Evolutionary conservation across 1,140 invertebrate species (phyloP), one percentile per base, ranked within the genome.

Genomic region (Ceratosolen fusciceps): DNA sequence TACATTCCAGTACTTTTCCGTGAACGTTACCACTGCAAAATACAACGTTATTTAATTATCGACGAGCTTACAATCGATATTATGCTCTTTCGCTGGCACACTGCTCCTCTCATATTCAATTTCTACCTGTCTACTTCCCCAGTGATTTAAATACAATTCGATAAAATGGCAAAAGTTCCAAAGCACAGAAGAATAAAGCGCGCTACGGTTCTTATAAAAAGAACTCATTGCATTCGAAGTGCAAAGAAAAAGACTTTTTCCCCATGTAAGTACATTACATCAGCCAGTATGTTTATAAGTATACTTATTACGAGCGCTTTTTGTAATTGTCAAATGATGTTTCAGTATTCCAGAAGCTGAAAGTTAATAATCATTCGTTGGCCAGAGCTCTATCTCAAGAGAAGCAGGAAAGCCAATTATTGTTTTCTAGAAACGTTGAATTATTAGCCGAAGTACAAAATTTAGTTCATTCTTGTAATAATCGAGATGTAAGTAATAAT

Each of bases 351-450:
- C 82, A 87, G 47, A 85, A 87, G 67, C 71, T 89, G 8, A 86
- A 86, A 62, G 82, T 24, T 5, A 89, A 89, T 60, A 89, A 89
- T 73, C 84, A 79, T 78, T 83, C 80, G 7, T 81, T 89, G 19
- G 88, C 88, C 0, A 88, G 83, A 16, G 86, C 87, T 1, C 80
- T 89, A 0, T 83, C 85, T 0, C 81, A 86, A 16, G 84, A 88
- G 34, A 89, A 87, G 77, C 83, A 88, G 58, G 86, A 86, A 29
- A 76, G 29, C 47, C 84, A 87, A 52, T 62, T 83, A 21, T 72
- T 88, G 43, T 87, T 85, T 75, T 49, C 83, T 0, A 82, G 86
- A 77, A 88, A 87, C 83, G 65, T 88, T 67, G 82, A 80, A 52
- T 74, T 88, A 39, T 74, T 80, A 12, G 82, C 76, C 24, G 77